Evolutionary conservation across 2,113 vertebrate species (phyloP), one percentile per base, ranked within the genome.

Genomic region (Triplophysa tibetana): DNA sequence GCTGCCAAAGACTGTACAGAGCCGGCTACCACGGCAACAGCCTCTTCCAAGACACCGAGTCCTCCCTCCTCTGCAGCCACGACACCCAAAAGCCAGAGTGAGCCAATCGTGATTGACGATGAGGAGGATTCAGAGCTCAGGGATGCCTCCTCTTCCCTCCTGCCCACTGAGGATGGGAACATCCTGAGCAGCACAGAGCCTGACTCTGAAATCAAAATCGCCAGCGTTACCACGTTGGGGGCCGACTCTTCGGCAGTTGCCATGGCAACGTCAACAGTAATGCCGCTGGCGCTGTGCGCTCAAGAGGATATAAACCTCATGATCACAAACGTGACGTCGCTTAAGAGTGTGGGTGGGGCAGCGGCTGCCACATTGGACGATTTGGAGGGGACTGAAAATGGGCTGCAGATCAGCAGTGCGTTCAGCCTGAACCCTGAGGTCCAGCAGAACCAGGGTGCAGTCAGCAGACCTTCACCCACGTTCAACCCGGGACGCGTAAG

Each of bases 61-160:
- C 88, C 89, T 19, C 82, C 67, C 66, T 88, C 89, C 86, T 89
- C 90, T 52, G 70, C 81, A 74, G 63, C 73, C 60, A 41, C 81
- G 3, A 72, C 85, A 8, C 77, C 75, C 5, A 88, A 93, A 81
- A 93, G 91, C 90, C 90, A 94, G 84, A 94, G 93, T 65, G 97
- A 99, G 90, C 96, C 98, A 70, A 99, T 99, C 84, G 94, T 99
- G 88, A 99, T 99, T 81, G 98, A 99, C 29, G 98, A 98, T 24
- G 98, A 99, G 91, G 97, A 99, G 86, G 96, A 98, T 73, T 85
- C 91, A 75, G 95, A 92, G 48, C 94, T 94, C 80, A 95, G 94
- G 83, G 90, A 92, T 87, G 78, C 90, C 77, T 93, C 86, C 54
- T 73, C 83, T 6, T 67, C 86, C 0, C 79, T 83, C 12, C 75